phyloP scores from a whole-genome alignment of 2,797 vertebrate species.

The Platalea minor region DNA sequence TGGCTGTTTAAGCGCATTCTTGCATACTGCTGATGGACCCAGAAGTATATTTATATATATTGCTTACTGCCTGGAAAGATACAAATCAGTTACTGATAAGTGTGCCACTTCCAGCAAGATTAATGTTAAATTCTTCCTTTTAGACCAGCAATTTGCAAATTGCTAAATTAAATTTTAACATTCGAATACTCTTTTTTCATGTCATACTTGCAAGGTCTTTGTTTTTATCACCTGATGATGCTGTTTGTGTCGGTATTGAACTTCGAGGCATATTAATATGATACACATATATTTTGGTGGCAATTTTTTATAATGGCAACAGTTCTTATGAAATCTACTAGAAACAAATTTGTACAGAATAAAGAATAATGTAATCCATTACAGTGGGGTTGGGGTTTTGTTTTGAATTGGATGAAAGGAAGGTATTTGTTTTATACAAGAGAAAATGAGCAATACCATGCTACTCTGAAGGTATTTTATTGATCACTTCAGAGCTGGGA shows the following conservation, averaged over 20 bases:
- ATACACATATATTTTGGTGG: neutral
- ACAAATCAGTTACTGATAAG: slow-evolving; percentile 47
- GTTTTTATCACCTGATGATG: slow-evolving; percentile 36
- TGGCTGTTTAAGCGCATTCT: slow-evolving; percentile 14
- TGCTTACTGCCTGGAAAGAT: slow-evolving; percentile 58
- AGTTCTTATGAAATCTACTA: neutral
- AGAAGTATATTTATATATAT: slow-evolving; percentile 42
- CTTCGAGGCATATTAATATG: neutral
- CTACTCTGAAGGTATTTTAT: neutral
- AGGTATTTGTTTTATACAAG: neutral
- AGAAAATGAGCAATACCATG: neutral
- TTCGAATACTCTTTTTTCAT: neutral
- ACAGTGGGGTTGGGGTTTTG: neutral
- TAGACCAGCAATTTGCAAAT: slow-evolving; percentile 35
- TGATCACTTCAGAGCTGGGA: neutral
- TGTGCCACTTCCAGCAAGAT: slow-evolving; percentile 47
- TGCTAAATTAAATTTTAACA: slow-evolving; percentile 58
- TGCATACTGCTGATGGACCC: slow-evolving; percentile 38
- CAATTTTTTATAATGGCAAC: neutral
- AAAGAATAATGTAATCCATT: neutral
- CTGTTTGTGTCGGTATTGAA: neutral
- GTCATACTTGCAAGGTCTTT: slow-evolving; percentile 16
- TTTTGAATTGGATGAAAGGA: neutral
- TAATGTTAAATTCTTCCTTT: slow-evolving; percentile 56
- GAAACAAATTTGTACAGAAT: neutral